A percentile compares a stretch with the other conserved stretches of the same genome.
phyloP scores from a whole-genome alignment of 2,797 vertebrate genomes.

The Phataginus tetradactyla region DNA sequence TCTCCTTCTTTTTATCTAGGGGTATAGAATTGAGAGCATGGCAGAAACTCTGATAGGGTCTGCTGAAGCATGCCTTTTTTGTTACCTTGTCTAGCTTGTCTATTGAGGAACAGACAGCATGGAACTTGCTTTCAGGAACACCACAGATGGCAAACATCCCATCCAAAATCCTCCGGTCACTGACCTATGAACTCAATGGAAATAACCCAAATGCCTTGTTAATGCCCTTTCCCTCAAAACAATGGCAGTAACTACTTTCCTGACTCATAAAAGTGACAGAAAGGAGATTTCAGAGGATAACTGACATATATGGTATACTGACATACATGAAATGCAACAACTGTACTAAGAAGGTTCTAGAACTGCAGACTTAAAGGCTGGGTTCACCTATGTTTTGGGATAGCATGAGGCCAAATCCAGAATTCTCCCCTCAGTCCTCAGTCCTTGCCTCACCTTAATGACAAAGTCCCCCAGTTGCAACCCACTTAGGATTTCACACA shows the following conservation, averaged over 20 bases:
- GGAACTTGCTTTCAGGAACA: constrained; percentile 94
- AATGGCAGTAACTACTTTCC: not conserved
- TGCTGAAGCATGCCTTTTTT: constrained; percentile 34
- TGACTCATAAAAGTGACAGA: constrained; percentile 25
- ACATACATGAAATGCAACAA: not conserved
- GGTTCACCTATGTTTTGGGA: not conserved
- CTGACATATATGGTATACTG: not conserved
- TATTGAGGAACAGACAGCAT: constrained; percentile 93
- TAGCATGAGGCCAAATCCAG: not conserved
- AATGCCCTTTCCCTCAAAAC: constrained; percentile 44
- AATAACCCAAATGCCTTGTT: constrained; percentile 6
- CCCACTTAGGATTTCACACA: constrained; percentile 94
- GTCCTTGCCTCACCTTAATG: constrained; percentile 91
- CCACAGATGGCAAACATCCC: constrained; percentile 96
- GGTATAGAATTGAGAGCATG: not conserved
- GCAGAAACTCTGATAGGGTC: constrained; percentile 2
- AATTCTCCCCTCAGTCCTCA: not conserved
- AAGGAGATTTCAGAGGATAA: constrained; percentile 36
- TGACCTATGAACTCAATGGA: constrained; percentile 89
- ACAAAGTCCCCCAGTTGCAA: constrained; percentile 94
- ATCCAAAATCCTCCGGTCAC: constrained; percentile 94
- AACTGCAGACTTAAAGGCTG: not conserved
- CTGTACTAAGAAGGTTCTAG: not conserved
- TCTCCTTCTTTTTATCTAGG: constrained; percentile 37
- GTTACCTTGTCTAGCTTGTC: constrained; percentile 98